A percentile compares a stretch with the other conserved stretches of the same genome.
Evolutionary conservation across 2,113 vertebrate species (phyloP).

Genomic region (Notothenia coriiceps): DNA sequence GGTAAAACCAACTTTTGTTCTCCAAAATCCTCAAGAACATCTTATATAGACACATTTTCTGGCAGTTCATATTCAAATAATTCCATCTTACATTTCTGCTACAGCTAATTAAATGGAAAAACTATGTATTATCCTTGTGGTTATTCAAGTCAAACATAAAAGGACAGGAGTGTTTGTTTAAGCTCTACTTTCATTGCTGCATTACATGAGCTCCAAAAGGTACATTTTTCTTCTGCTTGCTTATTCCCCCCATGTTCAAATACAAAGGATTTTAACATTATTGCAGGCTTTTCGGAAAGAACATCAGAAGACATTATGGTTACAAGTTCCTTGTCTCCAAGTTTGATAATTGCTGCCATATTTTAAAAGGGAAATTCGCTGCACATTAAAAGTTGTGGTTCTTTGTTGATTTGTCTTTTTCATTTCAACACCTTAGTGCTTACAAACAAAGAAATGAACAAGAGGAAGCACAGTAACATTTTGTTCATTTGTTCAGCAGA

Average conservation of each 20-base stretch:
- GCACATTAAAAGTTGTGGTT: not conserved
- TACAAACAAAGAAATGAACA: not conserved
- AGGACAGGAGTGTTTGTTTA: conserved; percentile 20
- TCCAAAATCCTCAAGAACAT: conserved; percentile 15
- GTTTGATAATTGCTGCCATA: not conserved
- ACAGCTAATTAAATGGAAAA: conserved; percentile 19
- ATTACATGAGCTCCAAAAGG: conserved; percentile 18
- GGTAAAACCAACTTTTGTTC: not conserved
- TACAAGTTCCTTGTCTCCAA: not conserved
- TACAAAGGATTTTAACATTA: conserved; percentile 17
- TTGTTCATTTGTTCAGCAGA: not conserved
- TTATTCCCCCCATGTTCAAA: conserved; percentile 39
- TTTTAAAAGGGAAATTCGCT: not conserved
- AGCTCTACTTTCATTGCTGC: conserved; percentile 17
- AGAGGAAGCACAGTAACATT: not conserved
- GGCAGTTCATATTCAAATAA: conserved; percentile 12
- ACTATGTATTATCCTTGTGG: conserved; percentile 8
- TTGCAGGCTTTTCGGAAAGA: conserved; percentile 25
- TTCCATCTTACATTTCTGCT: conserved; percentile 9
- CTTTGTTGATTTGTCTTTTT: conserved; percentile 24
- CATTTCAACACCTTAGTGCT: conserved; percentile 11
- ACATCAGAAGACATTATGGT: not conserved
- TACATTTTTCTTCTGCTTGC: conserved; percentile 28
- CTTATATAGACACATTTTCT: conserved; percentile 22
- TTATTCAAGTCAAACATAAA: conserved; percentile 34